Evolutionary conservation across 2,113 vertebrate species (phyloP).

Genomic region (Gallinago undulata): DNA sequence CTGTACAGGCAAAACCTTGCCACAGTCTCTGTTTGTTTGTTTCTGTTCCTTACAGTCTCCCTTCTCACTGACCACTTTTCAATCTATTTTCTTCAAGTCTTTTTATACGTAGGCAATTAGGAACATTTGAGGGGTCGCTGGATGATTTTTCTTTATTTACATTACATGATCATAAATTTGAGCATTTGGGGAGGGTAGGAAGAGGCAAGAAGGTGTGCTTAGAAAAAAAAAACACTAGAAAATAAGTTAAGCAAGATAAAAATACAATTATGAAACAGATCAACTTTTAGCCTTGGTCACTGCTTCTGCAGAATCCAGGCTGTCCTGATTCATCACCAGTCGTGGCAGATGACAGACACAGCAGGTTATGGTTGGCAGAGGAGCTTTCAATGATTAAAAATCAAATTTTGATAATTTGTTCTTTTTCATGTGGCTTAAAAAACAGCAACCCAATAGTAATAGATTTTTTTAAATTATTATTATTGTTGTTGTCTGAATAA

Average conservation of each 20-base stretch:
- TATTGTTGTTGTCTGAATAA: background rate
- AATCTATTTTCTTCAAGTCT: background rate
- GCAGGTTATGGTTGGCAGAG: background rate
- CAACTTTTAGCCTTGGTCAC: slow-evolving; percentile 48
- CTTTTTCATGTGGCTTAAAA: background rate
- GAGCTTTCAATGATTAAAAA: background rate
- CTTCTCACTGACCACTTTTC: slow-evolving; percentile 26
- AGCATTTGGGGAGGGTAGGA: background rate
- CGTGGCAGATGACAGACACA: background rate
- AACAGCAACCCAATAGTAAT: background rate
- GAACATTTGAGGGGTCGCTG: slow-evolving; percentile 8
- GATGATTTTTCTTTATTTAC: slow-evolving; percentile 47
- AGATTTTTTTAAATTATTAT: background rate
- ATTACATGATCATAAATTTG: slow-evolving; percentile 38
- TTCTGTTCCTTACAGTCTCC: background rate
- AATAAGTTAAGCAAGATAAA: slow-evolving; percentile 60
- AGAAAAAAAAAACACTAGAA: slow-evolving; percentile 32
- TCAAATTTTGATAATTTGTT: background rate
- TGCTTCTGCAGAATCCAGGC: background rate
- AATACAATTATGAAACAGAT: slow-evolving; percentile 54
- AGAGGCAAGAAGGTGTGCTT: background rate
- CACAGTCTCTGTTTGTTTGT: background rate
- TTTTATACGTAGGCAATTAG: slow-evolving; percentile 22
- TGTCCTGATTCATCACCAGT: background rate
- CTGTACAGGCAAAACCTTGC: slow-evolving; percentile 1